Evolutionary conservation across 2,113 vertebrate species (phyloP), one percentile per base, ranked within the genome.

Genomic region (Syngnathus typhle): DNA sequence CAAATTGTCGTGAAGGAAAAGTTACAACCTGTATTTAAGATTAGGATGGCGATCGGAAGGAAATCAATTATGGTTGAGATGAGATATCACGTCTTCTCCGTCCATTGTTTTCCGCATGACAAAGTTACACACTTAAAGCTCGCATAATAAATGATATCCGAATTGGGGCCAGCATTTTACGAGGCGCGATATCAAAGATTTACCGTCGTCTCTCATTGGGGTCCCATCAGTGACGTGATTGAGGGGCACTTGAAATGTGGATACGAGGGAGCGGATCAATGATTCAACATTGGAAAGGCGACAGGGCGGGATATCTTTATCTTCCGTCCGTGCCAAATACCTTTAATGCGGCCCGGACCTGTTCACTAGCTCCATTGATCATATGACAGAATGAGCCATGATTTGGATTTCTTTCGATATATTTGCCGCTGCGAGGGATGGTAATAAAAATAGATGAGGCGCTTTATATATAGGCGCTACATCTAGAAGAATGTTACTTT

Each of bases 1-100:
- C 60, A 23, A 62, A 62, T 39, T 60, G 60, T 51, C 38, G n/a
- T 41, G 32, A 19, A 19, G 55, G 32, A 65, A 65, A 65, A 65
- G 32, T 51, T 65, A 0, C 0, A 38, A 51, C n/a, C 16, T 51
- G 38, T 44, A 27, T 15, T 23, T 23, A 23, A 62, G 27, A 32
- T 32, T 32, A 32, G 27, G 27, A 32, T 32, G 27, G 23, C 23
- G 1, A 23, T 23, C 23, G 1, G 23, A 23, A 23, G 23, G 27
- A 32, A 32, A 32, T 32, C 27, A 32, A 32, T 32, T 32, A 32
- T 0, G 27, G 27, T 47, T 47, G 46, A 18, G 18, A 47, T 47
- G 16, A 47, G 46, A 47, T 15, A 15, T 47, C 15, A 54, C 3
- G 27, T 21, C 12, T 27, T 23, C 21, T 12, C 21, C 52, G 12